Percentiles rank a stretch among this genome's conserved stretches.
Conservation (phyloP, 1,140 invertebrate species). For the Laupala kohalensis region DNA sequence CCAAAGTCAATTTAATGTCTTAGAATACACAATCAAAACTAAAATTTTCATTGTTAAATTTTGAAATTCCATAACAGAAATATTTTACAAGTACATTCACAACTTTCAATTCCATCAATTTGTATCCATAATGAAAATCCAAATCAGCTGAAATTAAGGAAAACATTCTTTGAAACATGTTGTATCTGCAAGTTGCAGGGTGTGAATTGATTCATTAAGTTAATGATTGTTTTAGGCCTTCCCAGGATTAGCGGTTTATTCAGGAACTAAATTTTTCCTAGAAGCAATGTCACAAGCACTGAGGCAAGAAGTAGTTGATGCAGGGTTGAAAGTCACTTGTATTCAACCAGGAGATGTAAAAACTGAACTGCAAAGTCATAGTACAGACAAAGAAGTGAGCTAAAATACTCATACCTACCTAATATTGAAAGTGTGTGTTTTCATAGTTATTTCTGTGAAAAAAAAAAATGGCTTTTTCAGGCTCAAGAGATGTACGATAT, state of each 20-base stretch:
- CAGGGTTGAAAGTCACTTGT: conserved; percentile 20
- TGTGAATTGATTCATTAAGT: too few relatives aligned
- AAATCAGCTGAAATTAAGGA: too few relatives aligned
- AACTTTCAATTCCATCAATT: too few relatives aligned
- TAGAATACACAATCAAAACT: too few relatives aligned
- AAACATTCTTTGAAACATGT: too few relatives aligned
- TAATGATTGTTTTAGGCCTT: conserved; percentile 20
- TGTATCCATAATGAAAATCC: too few relatives aligned
- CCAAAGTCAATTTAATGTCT: too few relatives aligned
- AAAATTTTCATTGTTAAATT: too few relatives aligned
- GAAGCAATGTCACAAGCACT: conserved; percentile 19
- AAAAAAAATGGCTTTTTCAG: conserved; percentile 14
- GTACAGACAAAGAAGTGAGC: conserved; percentile 18
- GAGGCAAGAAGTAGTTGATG: conserved; percentile 17
- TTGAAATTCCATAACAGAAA: too few relatives aligned
- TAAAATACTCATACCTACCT: background rate
- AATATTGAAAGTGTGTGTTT: background rate
- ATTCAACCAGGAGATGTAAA: conserved; percentile 22
- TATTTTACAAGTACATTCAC: too few relatives aligned
- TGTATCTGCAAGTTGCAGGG: too few relatives aligned
- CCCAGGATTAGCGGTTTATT: conserved; percentile 21
- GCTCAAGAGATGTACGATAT: conserved; percentile 16
- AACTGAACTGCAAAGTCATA: conserved; percentile 16
- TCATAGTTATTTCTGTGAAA: too few relatives aligned
- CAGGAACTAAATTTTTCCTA: conserved; percentile 21